phyloP scores from a whole-genome alignment of 1,140 invertebrate species.

The Plodia interpunctella region DNA sequence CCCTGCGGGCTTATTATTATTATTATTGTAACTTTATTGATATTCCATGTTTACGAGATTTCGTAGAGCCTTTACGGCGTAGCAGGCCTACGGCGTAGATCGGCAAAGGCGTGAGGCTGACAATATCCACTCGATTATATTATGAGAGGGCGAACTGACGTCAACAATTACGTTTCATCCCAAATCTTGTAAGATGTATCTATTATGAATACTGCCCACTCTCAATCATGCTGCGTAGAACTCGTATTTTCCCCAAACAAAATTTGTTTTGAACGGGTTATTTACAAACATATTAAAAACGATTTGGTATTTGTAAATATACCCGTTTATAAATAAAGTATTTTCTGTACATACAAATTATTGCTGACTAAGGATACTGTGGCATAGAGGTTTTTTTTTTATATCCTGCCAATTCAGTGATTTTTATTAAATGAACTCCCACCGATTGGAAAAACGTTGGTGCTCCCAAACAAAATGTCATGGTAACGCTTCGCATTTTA shows the following conservation, averaged over 20 bases:
- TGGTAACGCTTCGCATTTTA: too few species aligned
- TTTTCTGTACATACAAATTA: too few species aligned
- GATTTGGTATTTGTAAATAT: too few species aligned
- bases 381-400: too few species aligned
- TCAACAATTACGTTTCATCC: not conserved
- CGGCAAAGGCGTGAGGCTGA: not conserved
- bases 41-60: not conserved
- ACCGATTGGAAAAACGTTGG: too few species aligned
- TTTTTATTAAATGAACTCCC: too few species aligned
- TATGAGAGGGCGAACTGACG: not conserved
- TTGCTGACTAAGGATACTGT: too few species aligned
- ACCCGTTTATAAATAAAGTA: not conserved
- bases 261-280: not conserved
- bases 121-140: slow-evolving; percentile 2
- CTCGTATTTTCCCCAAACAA: not conserved
- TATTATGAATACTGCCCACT: not conserved
- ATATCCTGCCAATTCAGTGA: too few species aligned
- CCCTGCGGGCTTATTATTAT: too few species aligned
- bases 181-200: not conserved
- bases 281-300: too few species aligned
- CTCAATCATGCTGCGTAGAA: not conserved
- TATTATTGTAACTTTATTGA: too few species aligned
- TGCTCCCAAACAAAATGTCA: too few species aligned
- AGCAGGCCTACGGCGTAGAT: not conserved
- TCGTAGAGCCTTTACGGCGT: not conserved